These are phyloP conservation scores for Sarcophaga peregrina DNA, from an alignment of 1,140 invertebrate genomes.

Conservation along the genomic window DNA sequence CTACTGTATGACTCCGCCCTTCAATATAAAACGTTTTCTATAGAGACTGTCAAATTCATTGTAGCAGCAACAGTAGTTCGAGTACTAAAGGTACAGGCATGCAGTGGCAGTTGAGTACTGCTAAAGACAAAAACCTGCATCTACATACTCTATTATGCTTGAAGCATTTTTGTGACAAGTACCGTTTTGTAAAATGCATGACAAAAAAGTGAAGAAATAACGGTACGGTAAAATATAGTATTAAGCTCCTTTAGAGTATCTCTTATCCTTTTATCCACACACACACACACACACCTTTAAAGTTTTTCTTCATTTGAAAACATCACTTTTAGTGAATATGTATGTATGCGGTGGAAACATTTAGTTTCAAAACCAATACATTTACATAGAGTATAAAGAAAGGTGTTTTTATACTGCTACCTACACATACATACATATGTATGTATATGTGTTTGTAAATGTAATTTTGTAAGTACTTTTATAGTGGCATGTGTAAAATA, in stretches of 20 bases:
- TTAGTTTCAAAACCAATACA: neutral
- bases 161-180: conserved; percentile 22
- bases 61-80: neutral
- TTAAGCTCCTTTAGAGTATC: neutral
- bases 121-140: neutral
- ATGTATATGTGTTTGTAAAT: neutral
- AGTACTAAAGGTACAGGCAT: too few species aligned
- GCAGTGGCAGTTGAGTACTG: neutral
- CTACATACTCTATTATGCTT: neutral
- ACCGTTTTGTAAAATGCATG: neutral
- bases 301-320: too few species aligned
- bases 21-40: neutral
- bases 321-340: neutral
- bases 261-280: neutral
- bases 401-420: neutral
- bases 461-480: neutral
- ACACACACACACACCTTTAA: neutral
- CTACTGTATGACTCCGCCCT: neutral
- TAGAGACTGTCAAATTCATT: neutral
- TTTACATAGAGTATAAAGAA: too few species aligned
- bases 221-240: neutral
- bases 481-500: neutral
- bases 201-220: neutral
- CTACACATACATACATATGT: neutral
- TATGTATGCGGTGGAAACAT: neutral